Evolutionary conservation across 2,797 vertebrate species (phyloP), one percentile per base, ranked within the genome.

Genomic region (Podarcis siculus): DNA sequence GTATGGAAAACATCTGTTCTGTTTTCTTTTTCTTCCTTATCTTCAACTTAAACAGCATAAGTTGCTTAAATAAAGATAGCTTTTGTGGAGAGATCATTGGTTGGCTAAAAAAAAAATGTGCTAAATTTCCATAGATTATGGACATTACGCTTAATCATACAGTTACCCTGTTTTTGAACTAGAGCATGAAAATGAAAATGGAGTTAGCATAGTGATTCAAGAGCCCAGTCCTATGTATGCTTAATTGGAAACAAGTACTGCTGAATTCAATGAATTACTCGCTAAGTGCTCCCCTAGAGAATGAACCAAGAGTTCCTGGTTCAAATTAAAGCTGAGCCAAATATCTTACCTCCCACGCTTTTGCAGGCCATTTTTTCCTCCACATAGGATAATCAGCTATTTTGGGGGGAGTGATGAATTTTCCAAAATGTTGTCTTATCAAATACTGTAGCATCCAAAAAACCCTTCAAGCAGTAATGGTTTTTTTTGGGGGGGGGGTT

Each of bases 1-100:
- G 85, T 91, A 78, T 89, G 81, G 69, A 83, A 90, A 93, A 12
- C 8, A 4, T n/a, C 13, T 87, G 6, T 8, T n/a, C 78, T 82
- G 49, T 13, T 85, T 83, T 35, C 86, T 30, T 8, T 58, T 2
- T 85, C 3, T 23, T 45, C 32, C 0, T 89, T 84, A 12, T 87
- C 5, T n/a, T 79, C 66, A 72, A 32, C 35, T 72, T 79, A 72
- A 8, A 2, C 19, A 15, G 49, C 1, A 1, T 4, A 35, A 42
- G 8, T 17, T 86, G 39, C 71, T 86, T 35, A 91, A 42, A 81
- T 37, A 87, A 73, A 1, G 61, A 30, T 12, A 61, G 35, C 39
- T 13, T 21, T 83, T 64, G 9, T 30, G 83, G 83, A 35, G 45
- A 92, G 61, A 84, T n/a, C 13, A 19, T n/a, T 37, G 1, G 79